phyloP scores from a whole-genome alignment of 2,888 invertebrate genomes.

The Hirtodrosophila alboralis region DNA sequence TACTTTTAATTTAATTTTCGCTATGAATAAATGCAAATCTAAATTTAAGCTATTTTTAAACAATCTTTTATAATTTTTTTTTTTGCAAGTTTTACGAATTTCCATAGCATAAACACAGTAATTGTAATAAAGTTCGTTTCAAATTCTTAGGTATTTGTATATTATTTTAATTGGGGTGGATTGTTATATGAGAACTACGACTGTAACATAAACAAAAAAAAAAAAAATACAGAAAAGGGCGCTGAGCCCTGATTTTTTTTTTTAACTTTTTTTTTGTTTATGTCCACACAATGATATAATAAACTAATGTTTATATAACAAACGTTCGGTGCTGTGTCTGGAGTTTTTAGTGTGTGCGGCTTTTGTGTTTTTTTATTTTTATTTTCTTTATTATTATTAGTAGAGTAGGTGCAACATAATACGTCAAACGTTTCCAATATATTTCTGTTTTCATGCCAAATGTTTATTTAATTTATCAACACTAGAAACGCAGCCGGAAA shows the following conservation, averaged over 20 bases:
- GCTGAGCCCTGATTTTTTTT: conserved; percentile 10
- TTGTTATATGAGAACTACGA: conserved; percentile 47
- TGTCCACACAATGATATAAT: conserved; percentile 31
- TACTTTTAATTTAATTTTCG: no score
- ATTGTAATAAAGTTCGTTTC: conserved; percentile 14
- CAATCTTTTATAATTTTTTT: no score
- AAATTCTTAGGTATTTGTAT: conserved; percentile 27
- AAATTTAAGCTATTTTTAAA: no score
- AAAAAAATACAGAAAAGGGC: no score
- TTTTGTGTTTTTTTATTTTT: background rate
- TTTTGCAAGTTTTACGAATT: no score
- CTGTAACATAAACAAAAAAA: conserved; percentile 49
- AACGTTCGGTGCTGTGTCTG: conserved; percentile 24
- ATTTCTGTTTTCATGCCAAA: conserved; percentile 1
- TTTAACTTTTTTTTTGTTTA: no score
- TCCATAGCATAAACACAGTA: no score
- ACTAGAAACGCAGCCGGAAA: conserved; percentile 47
- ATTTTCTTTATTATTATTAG: background rate
- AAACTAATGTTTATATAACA: conserved; percentile 14
- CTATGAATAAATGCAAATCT: no score
- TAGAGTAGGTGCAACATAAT: conserved; percentile 58
- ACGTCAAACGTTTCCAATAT: conserved; percentile 45
- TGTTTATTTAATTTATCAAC: conserved; percentile 38
- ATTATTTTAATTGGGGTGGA: conserved; percentile 38
- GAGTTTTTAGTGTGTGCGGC: background rate